These are phyloP conservation scores for Actinostola sp. DNA, from an alignment of 92 coral and sea anemone species.

Conservation along the genomic window DNA sequence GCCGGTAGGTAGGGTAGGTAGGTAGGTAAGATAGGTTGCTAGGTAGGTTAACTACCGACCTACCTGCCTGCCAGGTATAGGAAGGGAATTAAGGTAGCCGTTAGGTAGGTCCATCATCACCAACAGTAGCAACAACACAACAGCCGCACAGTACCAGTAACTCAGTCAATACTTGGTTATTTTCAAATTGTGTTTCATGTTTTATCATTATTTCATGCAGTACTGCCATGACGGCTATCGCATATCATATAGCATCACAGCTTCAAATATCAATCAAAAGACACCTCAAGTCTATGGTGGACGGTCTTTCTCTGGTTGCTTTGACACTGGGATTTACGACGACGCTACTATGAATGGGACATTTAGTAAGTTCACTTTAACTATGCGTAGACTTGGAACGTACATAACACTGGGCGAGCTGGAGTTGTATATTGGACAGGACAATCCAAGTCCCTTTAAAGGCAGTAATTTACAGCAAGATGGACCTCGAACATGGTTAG, in stretches of 20 bases:
- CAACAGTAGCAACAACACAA: too few relatives aligned
- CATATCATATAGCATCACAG: slow-evolving; percentile 53
- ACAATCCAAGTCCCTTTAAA: slow-evolving; percentile 39
- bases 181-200: too few relatives aligned
- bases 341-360: slow-evolving; percentile 62
- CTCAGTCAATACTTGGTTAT: too few relatives aligned
- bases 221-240: slow-evolving; percentile 69
- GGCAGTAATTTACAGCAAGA: slow-evolving; percentile 46
- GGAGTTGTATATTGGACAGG: slow-evolving; percentile 72
- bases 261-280: slow-evolving; percentile 15
- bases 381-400: slow-evolving; percentile 63
- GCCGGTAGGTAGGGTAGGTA: too few relatives aligned
- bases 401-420: slow-evolving; percentile 71
- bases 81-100: too few relatives aligned
- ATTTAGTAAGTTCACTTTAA: slow-evolving; percentile 55
- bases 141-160: too few relatives aligned
- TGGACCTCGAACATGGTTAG: slow-evolving; percentile 67
- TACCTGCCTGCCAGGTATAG: too few relatives aligned
- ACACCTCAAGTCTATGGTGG: slow-evolving; percentile 26
- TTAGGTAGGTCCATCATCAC: too few relatives aligned
- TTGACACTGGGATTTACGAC: slow-evolving; percentile 75
- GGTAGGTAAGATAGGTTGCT: too few relatives aligned
- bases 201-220: slow-evolving; percentile 24
- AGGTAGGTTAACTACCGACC: too few relatives aligned
- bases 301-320: slow-evolving; percentile 79